Percentiles rank a stretch among this genome's conserved stretches.
These are phyloP conservation scores for Antedon mediterranea DNA, from an alignment of 53 echinoderm and acorn worm species.

Conservation along the genomic window DNA sequence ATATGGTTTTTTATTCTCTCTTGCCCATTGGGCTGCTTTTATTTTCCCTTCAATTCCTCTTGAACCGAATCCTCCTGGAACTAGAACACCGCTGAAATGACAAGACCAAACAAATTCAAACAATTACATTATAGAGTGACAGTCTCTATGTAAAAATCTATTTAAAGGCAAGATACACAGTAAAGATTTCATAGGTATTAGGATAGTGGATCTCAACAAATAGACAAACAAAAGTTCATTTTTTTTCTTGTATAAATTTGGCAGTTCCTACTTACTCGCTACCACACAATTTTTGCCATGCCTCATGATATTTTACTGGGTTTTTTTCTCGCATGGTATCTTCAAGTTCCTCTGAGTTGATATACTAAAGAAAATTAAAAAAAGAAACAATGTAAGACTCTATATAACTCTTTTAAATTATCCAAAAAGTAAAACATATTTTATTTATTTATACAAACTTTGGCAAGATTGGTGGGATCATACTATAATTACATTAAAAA, in stretches of 20 bases:
- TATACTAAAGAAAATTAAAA: constrained; percentile 30
- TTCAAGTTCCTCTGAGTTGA: constrained; percentile 93
- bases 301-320: constrained; percentile 76
- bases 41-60: constrained; percentile 83
- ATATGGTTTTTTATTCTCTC: constrained; percentile 87
- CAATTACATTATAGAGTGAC: too few relatives aligned
- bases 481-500: too few relatives aligned
- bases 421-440: not conserved
- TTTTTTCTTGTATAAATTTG: not conserved
- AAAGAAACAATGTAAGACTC: too few relatives aligned
- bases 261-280: constrained; percentile 46
- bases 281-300: constrained; percentile 85
- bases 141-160: too few relatives aligned
- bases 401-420: not conserved
- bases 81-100: constrained; percentile 83
- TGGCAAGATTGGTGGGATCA: too few relatives aligned
- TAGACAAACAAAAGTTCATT: too few relatives aligned
- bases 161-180: too few relatives aligned
- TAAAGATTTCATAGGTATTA: too few relatives aligned
- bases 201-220: too few relatives aligned
- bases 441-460: too few relatives aligned
- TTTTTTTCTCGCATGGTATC: constrained; percentile 26
- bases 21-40: constrained; percentile 88
- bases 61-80: constrained; percentile 85
- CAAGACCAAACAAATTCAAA: too few relatives aligned